Base-by-base conservation (phyloP, 2,888 invertebrate species). In the Ectropis crepuscularia region DNA sequence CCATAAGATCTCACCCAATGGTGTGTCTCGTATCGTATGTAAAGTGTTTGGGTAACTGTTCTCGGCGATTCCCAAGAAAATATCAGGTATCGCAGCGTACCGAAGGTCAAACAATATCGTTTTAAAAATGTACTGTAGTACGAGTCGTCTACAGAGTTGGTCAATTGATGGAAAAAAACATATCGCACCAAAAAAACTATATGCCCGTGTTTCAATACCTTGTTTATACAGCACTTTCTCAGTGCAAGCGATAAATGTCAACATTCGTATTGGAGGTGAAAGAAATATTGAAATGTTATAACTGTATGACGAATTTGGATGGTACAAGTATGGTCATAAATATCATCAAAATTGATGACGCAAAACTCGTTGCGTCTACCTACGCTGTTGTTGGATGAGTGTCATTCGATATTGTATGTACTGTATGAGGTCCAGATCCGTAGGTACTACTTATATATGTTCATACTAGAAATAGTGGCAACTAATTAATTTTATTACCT, bases 151-250 rank as follows among this genome's bases (percentile, higher is more conserved):
- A 9, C 6, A 9, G 11, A 11, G 37, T 7, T 39, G 50, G 9
- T 36, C 12, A 49, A 49, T 38, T 11, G 11, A 38, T 38, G 49
- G 7, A 49, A 28, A 53, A 28, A 53, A 36, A 38, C 5, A 37
- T 0, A 37, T 12, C 5, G 28, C 38, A 28, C 11, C 16, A 28
- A 28, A 28, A n/a, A 28, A 9, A 1, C 36, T 38, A 49, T 63
- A 53, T 58, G 58, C 39, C 47, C 47, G 5, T 37, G 36, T 58
- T 46, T 41, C 46, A 38, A 10, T 46, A 9, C 68, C 68, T 77
- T 72, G 74, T 73, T 69, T 74, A 68, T 72, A 75, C 55, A 70
- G 75, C 69, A 74, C 70, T 76, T 81, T 77, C 79, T 77, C 74
- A 78, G 80, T 81, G 78, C 70, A 10, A 41, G 41, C 8, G 38